Conservation (phyloP, 2,797 vertebrate genomes). For the Amazona ochrocephala region DNA sequence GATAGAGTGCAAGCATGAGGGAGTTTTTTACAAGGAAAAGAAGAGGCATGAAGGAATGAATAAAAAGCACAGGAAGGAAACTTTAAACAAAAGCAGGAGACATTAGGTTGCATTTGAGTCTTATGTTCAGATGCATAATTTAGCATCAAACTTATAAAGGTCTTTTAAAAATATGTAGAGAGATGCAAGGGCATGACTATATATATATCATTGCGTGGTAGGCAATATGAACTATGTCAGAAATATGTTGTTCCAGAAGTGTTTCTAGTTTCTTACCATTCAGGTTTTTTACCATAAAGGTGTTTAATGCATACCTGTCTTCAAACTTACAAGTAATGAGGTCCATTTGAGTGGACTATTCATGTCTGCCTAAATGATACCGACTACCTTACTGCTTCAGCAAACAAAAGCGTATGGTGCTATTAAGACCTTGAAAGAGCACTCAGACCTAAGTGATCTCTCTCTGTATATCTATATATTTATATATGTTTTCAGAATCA, state of each 20-base stretch:
- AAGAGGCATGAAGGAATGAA: not conserved
- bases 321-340: not conserved
- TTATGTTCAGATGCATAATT: not conserved
- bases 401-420: not conserved
- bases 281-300: not conserved
- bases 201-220: fast-evolving
- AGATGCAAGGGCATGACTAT: not conserved
- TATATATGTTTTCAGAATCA: not conserved
- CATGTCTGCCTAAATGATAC: not conserved
- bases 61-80: not conserved
- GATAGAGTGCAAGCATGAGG: not conserved
- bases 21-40: not conserved
- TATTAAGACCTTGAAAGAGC: not conserved
- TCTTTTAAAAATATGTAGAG: not conserved
- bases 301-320: not conserved
- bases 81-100: not conserved
- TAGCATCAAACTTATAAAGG: not conserved
- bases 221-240: not conserved
- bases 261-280: not conserved
- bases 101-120: not conserved
- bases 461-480: not conserved
- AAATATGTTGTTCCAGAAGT: not conserved
- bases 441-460: not conserved
- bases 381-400: not conserved
- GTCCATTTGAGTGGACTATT: not conserved